phyloP scores from a whole-genome alignment of 2,113 vertebrate genomes.

The Zosterops japonicus region DNA sequence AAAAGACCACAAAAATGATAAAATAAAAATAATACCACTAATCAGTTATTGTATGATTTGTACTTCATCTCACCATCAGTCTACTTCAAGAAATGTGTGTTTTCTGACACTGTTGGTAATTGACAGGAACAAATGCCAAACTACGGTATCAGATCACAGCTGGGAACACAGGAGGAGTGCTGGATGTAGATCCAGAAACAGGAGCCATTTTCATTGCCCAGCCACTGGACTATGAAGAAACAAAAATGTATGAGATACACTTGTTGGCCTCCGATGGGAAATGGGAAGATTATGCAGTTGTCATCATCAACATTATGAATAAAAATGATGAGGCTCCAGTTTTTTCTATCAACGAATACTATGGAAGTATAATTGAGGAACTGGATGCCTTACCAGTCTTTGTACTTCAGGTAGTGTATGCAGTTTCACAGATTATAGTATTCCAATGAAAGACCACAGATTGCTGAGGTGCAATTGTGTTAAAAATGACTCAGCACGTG shows the following conservation, averaged over 20 bases:
- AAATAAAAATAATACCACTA: neutral
- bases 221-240: constrained; percentile 86
- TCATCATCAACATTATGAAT: constrained; percentile 82
- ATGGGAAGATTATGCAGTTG: constrained; percentile 87
- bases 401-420: constrained; percentile 81
- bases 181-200: constrained; percentile 85
- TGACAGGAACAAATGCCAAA: constrained; percentile 85
- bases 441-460: neutral
- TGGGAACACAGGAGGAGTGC: constrained; percentile 83
- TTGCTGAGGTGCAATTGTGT: neutral
- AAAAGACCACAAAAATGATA: neutral
- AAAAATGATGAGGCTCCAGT: constrained; percentile 89
- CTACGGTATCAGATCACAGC: constrained; percentile 88
- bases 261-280: constrained; percentile 88
- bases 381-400: constrained; percentile 84
- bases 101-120: constrained; percentile 14
- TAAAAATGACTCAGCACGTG: neutral
- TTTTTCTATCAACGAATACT: constrained; percentile 86
- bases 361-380: constrained; percentile 86
- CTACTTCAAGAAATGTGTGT: neutral
- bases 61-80: neutral
- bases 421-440: neutral
- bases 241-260: constrained; percentile 83
- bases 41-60: neutral
- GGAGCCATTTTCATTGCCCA: constrained; percentile 86